Base-by-base conservation (phyloP, 1,140 invertebrate genomes). In the Condylostylus longicornis region DNA sequence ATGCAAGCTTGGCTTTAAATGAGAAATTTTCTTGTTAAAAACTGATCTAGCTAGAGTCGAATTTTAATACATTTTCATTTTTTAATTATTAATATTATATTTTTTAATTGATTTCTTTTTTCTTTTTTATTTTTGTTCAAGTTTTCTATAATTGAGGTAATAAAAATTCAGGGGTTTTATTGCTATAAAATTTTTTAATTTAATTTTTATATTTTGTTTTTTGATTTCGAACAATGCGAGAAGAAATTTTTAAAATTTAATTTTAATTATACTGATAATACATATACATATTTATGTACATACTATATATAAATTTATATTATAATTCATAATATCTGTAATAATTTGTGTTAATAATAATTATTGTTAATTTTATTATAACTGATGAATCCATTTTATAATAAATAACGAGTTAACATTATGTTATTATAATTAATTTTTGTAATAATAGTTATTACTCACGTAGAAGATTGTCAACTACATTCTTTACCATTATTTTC, bases 401-500 rank as follows among this genome's bases (percentile, higher is more conserved):
- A 13, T 27, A 27, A n/a, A 4, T n/a, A 3, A 27, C 10, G 10
- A 23, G 6, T 12, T 23, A 7, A 6, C 6, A 7, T 12, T 23
- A 7, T 12, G 22, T 27, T 13, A 27, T 8, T 27, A 27, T 8
- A n/a, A 4, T 3, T 27, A 10, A 27, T 27, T 13, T n/a, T 4
- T 13, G 12, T 23, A 7, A 23, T 6, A 23, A 10, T n/a, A 27
- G 14, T n/a, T 13, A 27, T n/a, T 37, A 38, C 21, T 38, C 37
- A 38, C 32, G 31, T 31, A 21, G 18, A 38, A 33, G 37, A 38
- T 38, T 38, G 37, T 38, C 37, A 38, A 27, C 37, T 38, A 22
- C 23, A 15, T 27, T 33, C 17, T 25, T n/a, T 23, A 17, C 33
- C 19, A 7, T 9, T 17, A 14, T 20, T 23, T 9, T 22, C 18